Percentiles rank a stretch among this genome's conserved stretches.
These are phyloP conservation scores for Conus canariensis DNA, from an alignment of 2,888 invertebrate species.

Conservation along the genomic window DNA sequence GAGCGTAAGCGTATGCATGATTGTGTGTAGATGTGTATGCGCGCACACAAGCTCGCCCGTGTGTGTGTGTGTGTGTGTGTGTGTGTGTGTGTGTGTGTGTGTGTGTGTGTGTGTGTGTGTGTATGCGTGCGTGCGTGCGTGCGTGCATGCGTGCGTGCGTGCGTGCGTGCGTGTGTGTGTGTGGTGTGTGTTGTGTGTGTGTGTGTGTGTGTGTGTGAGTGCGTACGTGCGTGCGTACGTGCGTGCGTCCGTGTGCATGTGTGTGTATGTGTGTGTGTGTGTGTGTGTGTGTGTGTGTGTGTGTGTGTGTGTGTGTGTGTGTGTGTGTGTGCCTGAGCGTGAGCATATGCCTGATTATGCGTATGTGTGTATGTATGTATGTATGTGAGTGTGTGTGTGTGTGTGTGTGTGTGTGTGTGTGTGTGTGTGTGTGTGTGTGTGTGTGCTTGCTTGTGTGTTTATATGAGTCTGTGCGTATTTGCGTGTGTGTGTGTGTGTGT, in stretches of 20 bases:
- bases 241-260: background rate
- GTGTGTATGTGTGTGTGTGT: constrained; percentile 14
- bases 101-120: too few species aligned
- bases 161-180: background rate
- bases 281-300: constrained; percentile 22
- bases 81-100: too few species aligned
- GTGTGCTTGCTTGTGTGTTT: background rate
- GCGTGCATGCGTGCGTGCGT: background rate
- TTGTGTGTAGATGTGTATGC: too few species aligned
- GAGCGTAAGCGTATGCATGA: too few species aligned
- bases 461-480: background rate
- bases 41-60: too few species aligned
- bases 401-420: background rate
- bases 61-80: too few species aligned
- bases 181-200: too few species aligned
- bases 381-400: background rate
- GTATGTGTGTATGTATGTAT: background rate
- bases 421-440: background rate
- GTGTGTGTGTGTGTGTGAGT: too few species aligned
- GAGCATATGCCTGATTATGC: background rate
- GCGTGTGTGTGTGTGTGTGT: background rate
- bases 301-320: constrained; percentile 23
- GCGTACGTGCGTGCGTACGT: too few species aligned
- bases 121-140: background rate
- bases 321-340: background rate